Evolutionary conservation across 2,113 vertebrate genomes (phyloP).

Genomic region (Aix galericulata): DNA sequence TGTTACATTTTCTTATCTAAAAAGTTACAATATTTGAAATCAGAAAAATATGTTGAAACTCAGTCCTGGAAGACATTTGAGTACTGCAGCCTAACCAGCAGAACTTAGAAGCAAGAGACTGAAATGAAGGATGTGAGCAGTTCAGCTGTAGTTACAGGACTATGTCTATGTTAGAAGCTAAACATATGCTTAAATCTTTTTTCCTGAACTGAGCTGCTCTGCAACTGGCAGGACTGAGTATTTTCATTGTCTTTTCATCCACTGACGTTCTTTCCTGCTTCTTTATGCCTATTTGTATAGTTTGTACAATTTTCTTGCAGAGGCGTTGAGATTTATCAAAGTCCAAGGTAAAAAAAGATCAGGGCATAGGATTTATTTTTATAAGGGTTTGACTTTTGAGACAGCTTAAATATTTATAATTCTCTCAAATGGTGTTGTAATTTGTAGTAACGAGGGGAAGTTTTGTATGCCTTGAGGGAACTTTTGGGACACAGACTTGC

Average conservation of each 20-base stretch:
- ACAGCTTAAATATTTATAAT: neutral
- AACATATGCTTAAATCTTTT: neutral
- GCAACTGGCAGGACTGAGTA: neutral
- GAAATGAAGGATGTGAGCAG: neutral
- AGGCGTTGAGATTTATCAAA: neutral
- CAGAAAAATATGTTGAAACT: neutral
- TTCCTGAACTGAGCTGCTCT: neutral
- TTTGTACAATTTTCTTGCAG: neutral
- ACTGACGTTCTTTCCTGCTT: neutral
- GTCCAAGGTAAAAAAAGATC: neutral
- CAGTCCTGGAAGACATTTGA: neutral
- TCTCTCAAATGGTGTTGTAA: neutral
- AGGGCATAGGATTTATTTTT: neutral
- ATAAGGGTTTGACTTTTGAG: neutral
- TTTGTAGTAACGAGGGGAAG: neutral
- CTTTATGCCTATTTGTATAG: neutral
- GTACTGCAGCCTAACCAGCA: neutral
- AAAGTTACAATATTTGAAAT: neutral
- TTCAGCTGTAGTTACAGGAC: neutral
- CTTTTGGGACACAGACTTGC: neutral
- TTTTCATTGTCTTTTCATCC: neutral
- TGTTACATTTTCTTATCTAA: neutral
- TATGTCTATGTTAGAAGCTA: neutral
- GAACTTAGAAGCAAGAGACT: neutral
- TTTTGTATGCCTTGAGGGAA: neutral